Evolutionary conservation across 2,888 invertebrate genomes (phyloP).

Genomic region (Nomada hirtipes): DNA sequence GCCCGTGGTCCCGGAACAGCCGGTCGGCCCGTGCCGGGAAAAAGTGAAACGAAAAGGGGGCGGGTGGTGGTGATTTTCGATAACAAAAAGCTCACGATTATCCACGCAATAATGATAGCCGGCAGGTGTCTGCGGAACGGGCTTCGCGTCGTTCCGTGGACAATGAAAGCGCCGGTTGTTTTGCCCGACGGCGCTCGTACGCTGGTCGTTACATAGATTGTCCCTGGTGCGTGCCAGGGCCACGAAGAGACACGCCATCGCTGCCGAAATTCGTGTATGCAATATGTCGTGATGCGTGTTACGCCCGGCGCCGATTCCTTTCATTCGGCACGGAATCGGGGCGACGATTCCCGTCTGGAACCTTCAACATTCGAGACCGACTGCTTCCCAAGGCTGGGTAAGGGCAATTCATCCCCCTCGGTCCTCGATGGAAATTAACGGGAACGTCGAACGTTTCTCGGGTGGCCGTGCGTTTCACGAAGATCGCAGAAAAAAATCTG

Average conservation of each 20-base stretch:
- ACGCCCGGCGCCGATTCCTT: slow-evolving; percentile 4
- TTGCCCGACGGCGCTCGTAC: slow-evolving; percentile 63
- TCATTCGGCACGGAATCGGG: slow-evolving; percentile 49
- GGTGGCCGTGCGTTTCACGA: too few species aligned
- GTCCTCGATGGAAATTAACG: too few species aligned
- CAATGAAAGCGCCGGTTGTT: slow-evolving; percentile 75
- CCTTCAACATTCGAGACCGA: neutral
- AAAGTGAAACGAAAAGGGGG: slow-evolving; percentile 5
- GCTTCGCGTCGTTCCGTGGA: slow-evolving; percentile 66
- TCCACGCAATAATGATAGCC: slow-evolving; percentile 78
- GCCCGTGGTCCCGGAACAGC: slow-evolving; percentile 34
- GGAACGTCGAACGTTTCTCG: too few species aligned
- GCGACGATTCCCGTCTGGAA: slow-evolving; percentile 7
- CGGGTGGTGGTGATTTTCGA: slow-evolving; percentile 68
- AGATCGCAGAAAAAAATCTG: too few species aligned
- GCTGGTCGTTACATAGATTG: slow-evolving; percentile 71
- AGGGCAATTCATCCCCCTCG: too few species aligned
- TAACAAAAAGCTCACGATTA: slow-evolving; percentile 80
- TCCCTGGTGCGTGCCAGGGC: slow-evolving; percentile 68
- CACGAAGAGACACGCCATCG: slow-evolving; percentile 71
- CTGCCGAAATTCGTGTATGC: slow-evolving; percentile 70
- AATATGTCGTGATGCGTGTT: slow-evolving; percentile 80
- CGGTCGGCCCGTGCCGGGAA: slow-evolving; percentile 15
- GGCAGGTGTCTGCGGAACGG: slow-evolving; percentile 80
- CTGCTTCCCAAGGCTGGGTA: too few species aligned